Evolutionary conservation across 2,888 invertebrate genomes (phyloP).

Genomic region (Cerastis rubricosa): DNA sequence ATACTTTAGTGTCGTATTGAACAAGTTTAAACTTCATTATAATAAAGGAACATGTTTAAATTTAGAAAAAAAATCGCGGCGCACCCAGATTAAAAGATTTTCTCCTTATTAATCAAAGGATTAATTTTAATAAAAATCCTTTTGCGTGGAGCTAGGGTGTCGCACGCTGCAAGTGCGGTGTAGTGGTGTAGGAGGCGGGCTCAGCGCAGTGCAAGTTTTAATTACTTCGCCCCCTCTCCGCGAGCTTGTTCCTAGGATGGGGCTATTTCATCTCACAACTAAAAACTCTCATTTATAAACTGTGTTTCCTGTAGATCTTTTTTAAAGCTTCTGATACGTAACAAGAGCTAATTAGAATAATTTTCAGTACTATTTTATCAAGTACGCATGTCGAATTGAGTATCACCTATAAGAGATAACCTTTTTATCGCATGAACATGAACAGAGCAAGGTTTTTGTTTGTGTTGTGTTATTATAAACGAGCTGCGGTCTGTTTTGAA

Average conservation of each 20-base stretch:
- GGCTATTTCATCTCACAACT: slow-evolving; percentile 83
- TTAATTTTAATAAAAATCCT: slow-evolving; percentile 73
- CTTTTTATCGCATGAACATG: slow-evolving; percentile 17
- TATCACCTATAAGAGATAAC: slow-evolving; percentile 1
- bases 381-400: slow-evolving; percentile 22
- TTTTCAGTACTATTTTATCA: slow-evolving; percentile 14
- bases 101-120: slow-evolving; percentile 67
- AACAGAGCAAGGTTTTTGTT: slow-evolving; percentile 33
- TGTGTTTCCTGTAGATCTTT: slow-evolving; percentile 76
- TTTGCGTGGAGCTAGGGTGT: slow-evolving; percentile 64
- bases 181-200: slow-evolving; percentile 65
- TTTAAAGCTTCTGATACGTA: slow-evolving; percentile 74
- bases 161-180: slow-evolving; percentile 65
- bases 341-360: slow-evolving; percentile 60
- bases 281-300: slow-evolving; percentile 86
- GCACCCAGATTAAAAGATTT: slow-evolving; percentile 44
- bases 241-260: slow-evolving; percentile 80
- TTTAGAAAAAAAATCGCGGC: slow-evolving; percentile 18
- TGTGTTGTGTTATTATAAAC: not conserved
- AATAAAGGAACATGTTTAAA: slow-evolving; percentile 3
- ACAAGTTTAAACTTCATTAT: not conserved
- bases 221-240: slow-evolving; percentile 85
- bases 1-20: too few relatives aligned
- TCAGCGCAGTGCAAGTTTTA: slow-evolving; percentile 83
- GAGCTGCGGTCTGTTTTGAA: slow-evolving; percentile 34